These are phyloP conservation scores for Enteromius argenteus DNA, from an alignment of 2,797 vertebrate genomes.

Conservation along the genomic window DNA sequence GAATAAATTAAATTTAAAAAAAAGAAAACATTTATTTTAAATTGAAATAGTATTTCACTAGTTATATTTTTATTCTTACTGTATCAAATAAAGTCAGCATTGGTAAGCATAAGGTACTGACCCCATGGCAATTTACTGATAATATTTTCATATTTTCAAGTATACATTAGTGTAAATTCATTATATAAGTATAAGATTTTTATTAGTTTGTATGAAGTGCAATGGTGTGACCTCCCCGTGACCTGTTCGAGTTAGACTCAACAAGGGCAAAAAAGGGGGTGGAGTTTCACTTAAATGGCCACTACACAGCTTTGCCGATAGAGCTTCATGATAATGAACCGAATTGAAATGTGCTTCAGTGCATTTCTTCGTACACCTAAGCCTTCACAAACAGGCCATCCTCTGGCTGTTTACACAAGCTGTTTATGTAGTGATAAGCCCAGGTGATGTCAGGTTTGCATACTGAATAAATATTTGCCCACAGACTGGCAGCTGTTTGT, in stretches of 20 bases:
- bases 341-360: conserved; percentile 73
- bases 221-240: conserved; percentile 45
- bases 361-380: conserved; percentile 65
- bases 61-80: not conserved
- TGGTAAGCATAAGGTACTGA: not conserved
- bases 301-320: conserved; percentile 61
- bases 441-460: conserved; percentile 84
- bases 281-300: conserved; percentile 51
- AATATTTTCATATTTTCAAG: not conserved
- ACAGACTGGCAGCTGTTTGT: conserved; percentile 89
- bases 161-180: not conserved
- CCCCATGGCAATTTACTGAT: not conserved
- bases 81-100: not conserved
- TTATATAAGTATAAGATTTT: not conserved
- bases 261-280: conserved; percentile 57
- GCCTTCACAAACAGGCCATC: conserved; percentile 80
- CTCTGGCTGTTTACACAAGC: conserved; percentile 87
- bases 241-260: conserved; percentile 59
- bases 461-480: conserved; percentile 92
- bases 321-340: conserved; percentile 48
- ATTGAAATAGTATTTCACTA: not conserved
- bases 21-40: not conserved
- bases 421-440: conserved; percentile 88
- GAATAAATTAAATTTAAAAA: not conserved
- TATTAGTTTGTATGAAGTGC: not conserved